These are phyloP conservation scores for Drosophila hydei DNA, from an alignment of 1,140 invertebrate genomes.

Conservation along the genomic window DNA sequence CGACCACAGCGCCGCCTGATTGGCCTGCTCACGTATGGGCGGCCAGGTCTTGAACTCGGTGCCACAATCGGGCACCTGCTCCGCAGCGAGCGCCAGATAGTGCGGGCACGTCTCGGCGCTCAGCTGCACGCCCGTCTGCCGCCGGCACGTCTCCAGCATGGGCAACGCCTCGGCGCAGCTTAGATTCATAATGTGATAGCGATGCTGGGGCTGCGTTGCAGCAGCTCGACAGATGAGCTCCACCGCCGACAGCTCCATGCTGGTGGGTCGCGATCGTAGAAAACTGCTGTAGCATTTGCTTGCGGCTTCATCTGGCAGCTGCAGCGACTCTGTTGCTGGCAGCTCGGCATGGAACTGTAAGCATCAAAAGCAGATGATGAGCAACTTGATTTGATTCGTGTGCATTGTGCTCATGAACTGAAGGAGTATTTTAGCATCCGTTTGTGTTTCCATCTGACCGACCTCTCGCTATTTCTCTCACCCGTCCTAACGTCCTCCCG, in stretches of 20 bases:
- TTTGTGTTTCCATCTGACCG: too few species aligned
- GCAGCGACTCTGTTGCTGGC: conserved; percentile 26
- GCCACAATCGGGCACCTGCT: conserved; percentile 86
- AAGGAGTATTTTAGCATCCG: too few species aligned
- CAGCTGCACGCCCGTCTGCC: conserved; percentile 84
- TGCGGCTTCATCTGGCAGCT: conserved; percentile 60
- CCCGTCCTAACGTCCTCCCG: too few species aligned
- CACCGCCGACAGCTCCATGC: conserved; percentile 89
- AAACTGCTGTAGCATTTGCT: conserved; percentile 87
- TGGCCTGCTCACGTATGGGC: conserved; percentile 87
- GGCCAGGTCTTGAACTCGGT: conserved; percentile 90
- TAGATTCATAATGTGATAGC: conserved; percentile 90
- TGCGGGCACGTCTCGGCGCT: conserved; percentile 90
- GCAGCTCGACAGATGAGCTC: conserved; percentile 86
- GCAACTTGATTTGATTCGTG: neutral
- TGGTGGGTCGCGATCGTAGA: conserved; percentile 86
- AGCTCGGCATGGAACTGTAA: conserved; percentile 89
- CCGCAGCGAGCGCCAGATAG: conserved; percentile 88
- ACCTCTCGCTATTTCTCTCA: too few species aligned
- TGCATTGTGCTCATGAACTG: too few species aligned
- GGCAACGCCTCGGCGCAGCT: conserved; percentile 86
- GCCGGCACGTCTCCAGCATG: conserved; percentile 83
- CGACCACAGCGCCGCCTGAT: conserved; percentile 88
- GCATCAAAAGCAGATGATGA: neutral
- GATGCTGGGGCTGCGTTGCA: conserved; percentile 85